Conservation (phyloP, 2,113 vertebrate species). For the Dicerorhinus sumatrensis region DNA sequence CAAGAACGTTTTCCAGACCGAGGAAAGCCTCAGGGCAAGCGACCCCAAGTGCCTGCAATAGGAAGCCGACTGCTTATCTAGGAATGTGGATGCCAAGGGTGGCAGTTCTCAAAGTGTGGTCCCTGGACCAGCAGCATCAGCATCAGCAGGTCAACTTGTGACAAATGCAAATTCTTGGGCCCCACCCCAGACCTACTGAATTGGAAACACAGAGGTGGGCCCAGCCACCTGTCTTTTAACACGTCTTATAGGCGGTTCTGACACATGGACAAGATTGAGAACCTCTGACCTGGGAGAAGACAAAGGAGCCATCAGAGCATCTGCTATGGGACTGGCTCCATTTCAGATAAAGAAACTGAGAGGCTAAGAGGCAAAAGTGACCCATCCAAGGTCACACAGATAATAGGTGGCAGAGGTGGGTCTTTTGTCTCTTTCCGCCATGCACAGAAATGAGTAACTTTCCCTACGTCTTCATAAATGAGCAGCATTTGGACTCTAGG, state of each 20-base stretch:
- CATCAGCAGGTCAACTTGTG: not conserved
- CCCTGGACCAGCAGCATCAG: not conserved
- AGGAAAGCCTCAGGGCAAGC: not conserved
- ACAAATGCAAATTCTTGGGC: not conserved
- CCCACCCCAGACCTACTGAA: not conserved
- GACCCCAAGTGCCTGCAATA: not conserved
- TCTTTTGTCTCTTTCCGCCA: not conserved
- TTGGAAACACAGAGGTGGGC: not conserved
- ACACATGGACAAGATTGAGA: not conserved
- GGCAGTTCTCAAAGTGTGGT: not conserved
- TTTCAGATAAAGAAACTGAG: not conserved
- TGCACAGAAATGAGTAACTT: not conserved
- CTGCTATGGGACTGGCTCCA: not conserved
- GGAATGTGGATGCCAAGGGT: not conserved
- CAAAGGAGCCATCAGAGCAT: accelerated
- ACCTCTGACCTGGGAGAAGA: not conserved
- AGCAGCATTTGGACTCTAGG: not conserved
- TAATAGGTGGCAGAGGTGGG: not conserved
- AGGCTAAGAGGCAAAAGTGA: not conserved
- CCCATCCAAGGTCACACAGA: not conserved
- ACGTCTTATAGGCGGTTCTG: not conserved
- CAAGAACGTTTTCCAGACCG: not conserved
- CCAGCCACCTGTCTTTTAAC: not conserved
- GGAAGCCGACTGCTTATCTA: not conserved
- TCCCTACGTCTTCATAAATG: no score